Evolutionary conservation across 2,888 invertebrate genomes (phyloP).

Genomic region (Imbricaverruca yamaguchii): DNA sequence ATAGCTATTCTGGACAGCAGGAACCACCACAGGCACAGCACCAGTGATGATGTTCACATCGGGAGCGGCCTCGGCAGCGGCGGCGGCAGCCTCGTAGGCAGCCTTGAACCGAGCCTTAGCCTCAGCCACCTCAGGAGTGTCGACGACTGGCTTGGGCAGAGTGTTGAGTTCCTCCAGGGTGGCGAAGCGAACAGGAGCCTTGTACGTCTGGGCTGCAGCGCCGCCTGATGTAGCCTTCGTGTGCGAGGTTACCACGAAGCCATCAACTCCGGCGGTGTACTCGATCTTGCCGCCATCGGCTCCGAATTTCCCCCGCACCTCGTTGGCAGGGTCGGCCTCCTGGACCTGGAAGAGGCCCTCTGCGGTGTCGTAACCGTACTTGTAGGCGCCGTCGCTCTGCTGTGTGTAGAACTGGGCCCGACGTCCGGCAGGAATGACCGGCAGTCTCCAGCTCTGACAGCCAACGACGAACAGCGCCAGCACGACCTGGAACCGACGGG

Average conservation of each 20-base stretch:
- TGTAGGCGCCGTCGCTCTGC: slow-evolving; percentile 60
- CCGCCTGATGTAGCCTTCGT: slow-evolving; percentile 27
- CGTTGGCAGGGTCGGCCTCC: slow-evolving; percentile 56
- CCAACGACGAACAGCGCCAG: neutral
- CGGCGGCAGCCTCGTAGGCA: no score
- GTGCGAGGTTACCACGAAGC: slow-evolving; percentile 62
- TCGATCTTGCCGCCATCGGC: slow-evolving; percentile 51
- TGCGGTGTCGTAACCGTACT: slow-evolving; percentile 61
- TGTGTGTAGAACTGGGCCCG: slow-evolving; percentile 41
- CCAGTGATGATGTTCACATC: no score
- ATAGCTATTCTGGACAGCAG: no score
- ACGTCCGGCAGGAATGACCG: slow-evolving; percentile 38
- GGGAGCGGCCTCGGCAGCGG: no score
- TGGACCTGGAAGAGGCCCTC: slow-evolving; percentile 61
- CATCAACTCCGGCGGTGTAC: slow-evolving; percentile 68
- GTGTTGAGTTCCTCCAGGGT: neutral
- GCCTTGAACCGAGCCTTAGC: neutral
- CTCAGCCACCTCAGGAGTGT: neutral
- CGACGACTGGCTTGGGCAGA: neutral
- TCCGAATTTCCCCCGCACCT: slow-evolving; percentile 52
- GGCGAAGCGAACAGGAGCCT: slow-evolving; percentile 13
- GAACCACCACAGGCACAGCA: no score
- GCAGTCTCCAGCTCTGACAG: slow-evolving; percentile 38
- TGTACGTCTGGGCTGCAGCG: slow-evolving; percentile 25
- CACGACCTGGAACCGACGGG: neutral